A percentile compares a stretch with the other conserved stretches of the same genome.
Evolutionary conservation across 1,140 invertebrate genomes (phyloP).

Genomic region (Aphelinus certus): DNA sequence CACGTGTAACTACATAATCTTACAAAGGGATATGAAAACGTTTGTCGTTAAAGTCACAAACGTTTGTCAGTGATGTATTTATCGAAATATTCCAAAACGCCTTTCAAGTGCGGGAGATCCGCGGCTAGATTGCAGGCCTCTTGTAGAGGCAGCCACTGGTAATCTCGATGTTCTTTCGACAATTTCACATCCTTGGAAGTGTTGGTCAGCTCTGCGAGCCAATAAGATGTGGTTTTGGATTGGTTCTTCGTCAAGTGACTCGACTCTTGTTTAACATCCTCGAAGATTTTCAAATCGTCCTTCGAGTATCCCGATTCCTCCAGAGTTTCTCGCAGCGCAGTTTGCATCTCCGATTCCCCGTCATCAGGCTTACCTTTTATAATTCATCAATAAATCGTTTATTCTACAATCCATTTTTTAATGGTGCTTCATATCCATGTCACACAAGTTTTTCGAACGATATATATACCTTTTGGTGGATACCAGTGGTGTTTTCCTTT

Average conservation of each 20-base stretch:
- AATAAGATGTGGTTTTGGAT: slow-evolving; percentile 86
- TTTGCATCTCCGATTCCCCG: slow-evolving; percentile 80
- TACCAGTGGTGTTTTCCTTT: slow-evolving; percentile 71
- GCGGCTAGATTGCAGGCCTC: slow-evolving; percentile 73
- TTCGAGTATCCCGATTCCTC: slow-evolving; percentile 83
- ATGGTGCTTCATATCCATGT: background rate
- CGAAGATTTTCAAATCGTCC: slow-evolving; percentile 71
- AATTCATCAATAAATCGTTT: too few relatives aligned
- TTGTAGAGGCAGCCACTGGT: slow-evolving; percentile 77
- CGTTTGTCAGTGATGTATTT: slow-evolving; percentile 65
- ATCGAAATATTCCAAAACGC: slow-evolving; percentile 74
- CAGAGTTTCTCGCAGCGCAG: slow-evolving; percentile 84
- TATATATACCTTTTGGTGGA: slow-evolving; percentile 76
- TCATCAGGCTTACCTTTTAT: slow-evolving; percentile 83
- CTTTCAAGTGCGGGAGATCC: slow-evolving; percentile 60
- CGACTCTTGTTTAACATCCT: slow-evolving; percentile 69
- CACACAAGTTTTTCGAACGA: background rate
- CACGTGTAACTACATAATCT: too few relatives aligned
- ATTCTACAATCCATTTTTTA: slow-evolving; percentile 16
- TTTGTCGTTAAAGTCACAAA: background rate
- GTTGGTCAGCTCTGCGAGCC: slow-evolving; percentile 82
- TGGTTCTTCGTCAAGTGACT: slow-evolving; percentile 77
- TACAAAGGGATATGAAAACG: too few relatives aligned
- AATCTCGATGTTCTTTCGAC: slow-evolving; percentile 84
- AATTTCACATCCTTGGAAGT: slow-evolving; percentile 71